phyloP scores from a whole-genome alignment of 53 echinoderm and acorn worm genomes.

The Echinarachnius parma region DNA sequence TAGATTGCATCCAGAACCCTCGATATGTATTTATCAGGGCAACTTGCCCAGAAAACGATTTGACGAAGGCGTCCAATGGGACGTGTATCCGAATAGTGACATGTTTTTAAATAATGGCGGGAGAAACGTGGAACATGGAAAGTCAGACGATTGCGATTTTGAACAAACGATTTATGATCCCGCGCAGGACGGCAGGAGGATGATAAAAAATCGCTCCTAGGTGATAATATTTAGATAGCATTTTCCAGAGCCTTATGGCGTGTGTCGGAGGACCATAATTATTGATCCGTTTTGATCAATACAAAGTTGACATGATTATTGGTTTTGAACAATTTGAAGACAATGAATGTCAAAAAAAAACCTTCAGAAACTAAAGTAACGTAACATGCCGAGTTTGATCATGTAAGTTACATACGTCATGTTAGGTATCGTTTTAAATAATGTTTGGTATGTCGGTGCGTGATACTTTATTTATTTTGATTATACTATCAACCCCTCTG shows the following conservation, averaged over 20 bases:
- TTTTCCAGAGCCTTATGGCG: conserved; percentile 46
- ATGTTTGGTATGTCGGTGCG: no score
- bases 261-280: conserved; percentile 37
- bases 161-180: neutral
- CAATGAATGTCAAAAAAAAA: no score
- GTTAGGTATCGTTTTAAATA: no score
- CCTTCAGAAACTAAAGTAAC: no score
- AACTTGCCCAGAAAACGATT: conserved; percentile 19
- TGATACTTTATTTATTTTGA: no score
- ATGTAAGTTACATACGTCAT: no score
- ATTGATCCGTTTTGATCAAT: neutral
- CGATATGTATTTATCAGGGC: conserved; percentile 29
- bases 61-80: conserved; percentile 14
- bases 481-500: no score
- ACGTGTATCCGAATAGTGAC: conserved; percentile 27
- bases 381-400: no score
- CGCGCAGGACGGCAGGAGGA: conserved; percentile 14
- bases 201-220: conserved; percentile 35
- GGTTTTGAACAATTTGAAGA: no score
- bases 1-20: conserved; percentile 24
- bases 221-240: conserved; percentile 48
- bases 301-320: no score
- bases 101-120: conserved; percentile 34
- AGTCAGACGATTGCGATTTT: neutral
- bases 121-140: conserved; percentile 9